Evolutionary conservation across 2,888 invertebrate species (phyloP).

Genomic region (Dendrolimus pini): DNA sequence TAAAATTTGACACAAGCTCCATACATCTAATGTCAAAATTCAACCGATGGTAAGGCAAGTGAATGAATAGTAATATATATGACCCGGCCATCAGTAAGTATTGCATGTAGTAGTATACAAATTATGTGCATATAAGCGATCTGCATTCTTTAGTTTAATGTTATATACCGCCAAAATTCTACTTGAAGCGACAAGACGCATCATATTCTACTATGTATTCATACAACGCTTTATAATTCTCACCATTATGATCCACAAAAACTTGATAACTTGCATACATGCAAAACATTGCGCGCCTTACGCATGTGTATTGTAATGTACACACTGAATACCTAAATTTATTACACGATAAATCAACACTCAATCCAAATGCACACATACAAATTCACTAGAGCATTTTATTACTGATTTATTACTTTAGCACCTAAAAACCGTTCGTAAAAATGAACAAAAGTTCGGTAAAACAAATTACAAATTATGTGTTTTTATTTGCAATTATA

Average conservation of each 20-base stretch:
- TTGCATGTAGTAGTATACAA: constrained; percentile 3
- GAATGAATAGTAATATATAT: no score
- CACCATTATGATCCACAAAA: constrained; percentile 36
- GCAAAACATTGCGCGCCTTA: constrained; percentile 48
- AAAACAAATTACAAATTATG: no score
- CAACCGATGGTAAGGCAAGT: no score
- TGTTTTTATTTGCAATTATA: no score
- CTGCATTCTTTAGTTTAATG: constrained; percentile 33
- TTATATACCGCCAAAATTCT: constrained; percentile 55
- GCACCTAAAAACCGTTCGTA: no score
- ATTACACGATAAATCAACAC: not conserved
- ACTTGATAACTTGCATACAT: constrained; percentile 48
- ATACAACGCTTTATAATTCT: constrained; percentile 32
- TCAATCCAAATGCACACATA: not conserved
- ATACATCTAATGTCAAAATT: no score
- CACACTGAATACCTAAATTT: not conserved
- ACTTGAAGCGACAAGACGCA: constrained; percentile 52
- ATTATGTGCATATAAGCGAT: constrained; percentile 48
- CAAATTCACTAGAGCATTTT: no score
- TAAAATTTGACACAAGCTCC: no score
- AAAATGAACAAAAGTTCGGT: no score
- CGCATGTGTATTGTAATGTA: constrained; percentile 24
- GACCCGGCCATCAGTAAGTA: constrained; percentile 17
- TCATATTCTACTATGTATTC: constrained; percentile 36
- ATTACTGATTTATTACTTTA: no score